phyloP scores from a whole-genome alignment of 2,113 vertebrate genomes.

The Suncus etruscus region DNA sequence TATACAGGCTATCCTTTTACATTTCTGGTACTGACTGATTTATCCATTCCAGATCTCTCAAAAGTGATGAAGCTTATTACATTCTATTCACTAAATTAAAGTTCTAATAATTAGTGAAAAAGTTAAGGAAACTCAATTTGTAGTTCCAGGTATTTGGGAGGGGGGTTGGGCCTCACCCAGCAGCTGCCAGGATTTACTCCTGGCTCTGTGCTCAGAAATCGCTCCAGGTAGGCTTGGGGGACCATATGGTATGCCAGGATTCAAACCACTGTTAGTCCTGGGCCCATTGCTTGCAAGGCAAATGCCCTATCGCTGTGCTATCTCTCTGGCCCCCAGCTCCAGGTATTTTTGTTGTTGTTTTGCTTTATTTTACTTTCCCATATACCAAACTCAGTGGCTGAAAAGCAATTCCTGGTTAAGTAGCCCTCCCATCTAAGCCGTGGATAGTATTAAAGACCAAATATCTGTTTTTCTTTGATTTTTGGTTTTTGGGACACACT shows the following conservation, averaged over 20 bases:
- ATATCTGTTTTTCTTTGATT: background rate
- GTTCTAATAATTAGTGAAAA: background rate
- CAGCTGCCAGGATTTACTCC: no score
- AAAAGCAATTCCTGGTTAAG: slow-evolving; percentile 14
- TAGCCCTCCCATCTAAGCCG: no score
- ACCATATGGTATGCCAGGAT: no score
- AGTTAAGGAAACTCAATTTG: background rate
- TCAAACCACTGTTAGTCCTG: no score
- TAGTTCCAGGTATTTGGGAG: background rate
- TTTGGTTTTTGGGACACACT: no score
- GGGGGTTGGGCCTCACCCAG: no score
- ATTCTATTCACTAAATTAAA: slow-evolving; percentile 31
- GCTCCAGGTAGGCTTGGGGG: no score
- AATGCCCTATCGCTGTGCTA: no score
- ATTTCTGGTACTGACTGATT: background rate
- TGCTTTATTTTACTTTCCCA: slow-evolving; percentile 47
- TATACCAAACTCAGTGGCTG: slow-evolving; percentile 7
- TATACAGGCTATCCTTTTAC: background rate
- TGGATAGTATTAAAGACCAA: background rate
- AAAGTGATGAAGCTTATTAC: slow-evolving; percentile 17
- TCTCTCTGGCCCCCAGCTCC: no score
- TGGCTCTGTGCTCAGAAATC: no score
- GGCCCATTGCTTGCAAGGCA: no score
- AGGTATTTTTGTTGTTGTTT: background rate
- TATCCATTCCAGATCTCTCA: slow-evolving; percentile 16